Evolutionary conservation across 1,140 invertebrate species (phyloP).

Genomic region (Mizuhopecten yessoensis): DNA sequence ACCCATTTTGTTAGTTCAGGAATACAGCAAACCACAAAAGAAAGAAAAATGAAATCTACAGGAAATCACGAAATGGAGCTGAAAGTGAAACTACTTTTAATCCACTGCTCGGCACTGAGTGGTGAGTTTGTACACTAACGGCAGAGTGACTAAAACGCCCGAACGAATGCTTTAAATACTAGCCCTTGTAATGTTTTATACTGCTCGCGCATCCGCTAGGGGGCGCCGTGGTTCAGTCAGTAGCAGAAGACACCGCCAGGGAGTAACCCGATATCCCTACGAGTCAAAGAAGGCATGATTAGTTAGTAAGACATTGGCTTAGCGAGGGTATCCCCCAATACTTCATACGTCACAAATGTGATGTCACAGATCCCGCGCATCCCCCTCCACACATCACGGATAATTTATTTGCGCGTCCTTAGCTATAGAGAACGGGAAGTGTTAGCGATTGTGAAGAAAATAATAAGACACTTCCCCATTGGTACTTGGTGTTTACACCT

Average conservation of each 20-base stretch:
- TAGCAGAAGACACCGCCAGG: conserved; percentile 47
- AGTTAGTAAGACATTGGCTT: conserved; percentile 50
- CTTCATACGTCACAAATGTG: conserved; percentile 43
- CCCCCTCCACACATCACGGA: conserved; percentile 45
- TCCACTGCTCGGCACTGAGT: conserved; percentile 64
- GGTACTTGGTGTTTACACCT: conserved; percentile 47
- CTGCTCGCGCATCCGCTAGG: conserved; percentile 55
- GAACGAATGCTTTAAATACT: conserved; percentile 65
- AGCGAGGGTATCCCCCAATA: conserved; percentile 47
- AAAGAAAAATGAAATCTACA: conserved; percentile 23
- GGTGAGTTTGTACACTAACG: conserved; percentile 48
- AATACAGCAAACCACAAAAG: conserved; percentile 50
- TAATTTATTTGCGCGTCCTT: conserved; percentile 48
- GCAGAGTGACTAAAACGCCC: conserved; percentile 63
- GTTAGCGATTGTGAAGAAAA: conserved; percentile 45
- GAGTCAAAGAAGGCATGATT: conserved; percentile 57
- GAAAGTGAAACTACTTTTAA: conserved; percentile 42
- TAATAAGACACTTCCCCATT: conserved; percentile 50
- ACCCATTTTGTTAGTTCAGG: conserved; percentile 53
- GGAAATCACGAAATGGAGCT: conserved; percentile 59
- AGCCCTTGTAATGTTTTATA: conserved; percentile 58
- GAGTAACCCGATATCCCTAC: conserved; percentile 57
- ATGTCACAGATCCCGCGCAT: conserved; percentile 45
- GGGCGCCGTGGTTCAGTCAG: conserved; percentile 54
- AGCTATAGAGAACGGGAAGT: conserved; percentile 48